phyloP scores from a whole-genome alignment of 2,888 invertebrate genomes.

The Caenorhabditis afra region DNA sequence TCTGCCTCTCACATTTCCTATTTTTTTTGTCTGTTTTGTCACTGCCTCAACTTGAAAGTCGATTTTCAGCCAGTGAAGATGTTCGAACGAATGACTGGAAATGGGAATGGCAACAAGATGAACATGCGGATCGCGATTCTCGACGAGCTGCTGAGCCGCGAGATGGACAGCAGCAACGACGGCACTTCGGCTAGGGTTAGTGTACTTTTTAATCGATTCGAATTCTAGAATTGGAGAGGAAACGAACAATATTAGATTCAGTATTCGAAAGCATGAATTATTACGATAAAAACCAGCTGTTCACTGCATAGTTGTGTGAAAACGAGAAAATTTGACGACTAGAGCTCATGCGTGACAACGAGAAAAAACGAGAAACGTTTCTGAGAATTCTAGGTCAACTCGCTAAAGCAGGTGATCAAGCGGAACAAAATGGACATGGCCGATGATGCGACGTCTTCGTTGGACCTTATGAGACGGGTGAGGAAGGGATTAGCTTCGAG shows the following conservation, averaged over 20 bases:
- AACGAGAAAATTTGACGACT: too few relatives aligned
- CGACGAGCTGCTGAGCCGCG: slow-evolving; percentile 68
- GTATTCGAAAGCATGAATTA: too few relatives aligned
- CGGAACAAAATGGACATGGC: slow-evolving; percentile 77
- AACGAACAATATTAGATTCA: too few relatives aligned
- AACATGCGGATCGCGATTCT: slow-evolving; percentile 75
- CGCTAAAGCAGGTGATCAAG: slow-evolving; percentile 71
- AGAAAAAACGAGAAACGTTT: too few relatives aligned
- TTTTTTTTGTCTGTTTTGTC: slow-evolving; percentile 42
- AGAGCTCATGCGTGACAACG: neutral
- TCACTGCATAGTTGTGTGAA: too few relatives aligned
- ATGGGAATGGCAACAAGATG: slow-evolving; percentile 79
- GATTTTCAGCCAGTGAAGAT: slow-evolving; percentile 26
- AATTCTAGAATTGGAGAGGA: neutral
- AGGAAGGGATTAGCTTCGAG: neutral
- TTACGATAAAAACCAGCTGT: too few relatives aligned
- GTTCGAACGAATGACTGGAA: slow-evolving; percentile 70
- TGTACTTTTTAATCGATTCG: too few relatives aligned
- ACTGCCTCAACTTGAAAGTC: neutral
- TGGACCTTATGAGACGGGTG: slow-evolving; percentile 76
- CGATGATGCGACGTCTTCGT: slow-evolving; percentile 71
- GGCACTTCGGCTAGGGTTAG: slow-evolving; percentile 68
- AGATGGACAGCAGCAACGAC: slow-evolving; percentile 60
- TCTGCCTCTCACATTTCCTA: slow-evolving; percentile 44
- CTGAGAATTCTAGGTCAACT: slow-evolving; percentile 66